phyloP scores from a whole-genome alignment of 1,140 invertebrate species.

The Delia radicum region DNA sequence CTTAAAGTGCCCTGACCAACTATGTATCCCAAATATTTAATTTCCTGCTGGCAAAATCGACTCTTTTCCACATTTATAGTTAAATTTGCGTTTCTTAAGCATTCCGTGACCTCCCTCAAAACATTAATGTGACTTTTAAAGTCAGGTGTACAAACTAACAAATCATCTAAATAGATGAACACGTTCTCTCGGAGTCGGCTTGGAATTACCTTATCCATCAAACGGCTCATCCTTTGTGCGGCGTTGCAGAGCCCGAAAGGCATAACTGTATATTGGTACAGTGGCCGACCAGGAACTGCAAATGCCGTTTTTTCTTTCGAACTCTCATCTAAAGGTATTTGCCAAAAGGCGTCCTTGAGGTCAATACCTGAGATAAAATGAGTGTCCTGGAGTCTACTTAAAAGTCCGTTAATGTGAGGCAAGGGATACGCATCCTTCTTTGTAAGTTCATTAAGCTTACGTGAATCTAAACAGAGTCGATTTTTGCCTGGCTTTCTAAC shows the following conservation, averaged over 20 bases:
- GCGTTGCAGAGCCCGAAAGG: constrained; percentile 27
- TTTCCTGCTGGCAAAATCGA: constrained; percentile 53
- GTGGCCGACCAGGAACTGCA: neutral
- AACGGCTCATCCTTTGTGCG: constrained; percentile 19
- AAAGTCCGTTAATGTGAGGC: constrained; percentile 33
- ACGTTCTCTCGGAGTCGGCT: neutral
- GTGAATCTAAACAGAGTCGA: constrained; percentile 40
- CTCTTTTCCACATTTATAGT: constrained; percentile 30
- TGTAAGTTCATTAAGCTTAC: constrained; percentile 40
- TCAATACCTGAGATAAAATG: constrained; percentile 31
- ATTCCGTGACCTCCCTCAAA: constrained; percentile 7
- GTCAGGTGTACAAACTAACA: neutral
- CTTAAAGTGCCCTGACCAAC: constrained; percentile 36
- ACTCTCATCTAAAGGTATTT: constrained; percentile 42
- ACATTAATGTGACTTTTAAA: neutral
- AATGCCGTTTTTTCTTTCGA: neutral
- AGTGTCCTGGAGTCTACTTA: constrained; percentile 31
- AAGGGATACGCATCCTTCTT: constrained; percentile 43
- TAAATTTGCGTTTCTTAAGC: neutral
- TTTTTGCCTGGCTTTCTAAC: constrained; percentile 36
- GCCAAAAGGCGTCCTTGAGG: constrained; percentile 41
- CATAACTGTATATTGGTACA: neutral
- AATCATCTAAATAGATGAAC: neutral
- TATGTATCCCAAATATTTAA: constrained; percentile 25
- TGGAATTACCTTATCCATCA: constrained; percentile 23